Base-by-base conservation (phyloP, 2,888 invertebrate species). In the Alcis repandata region DNA sequence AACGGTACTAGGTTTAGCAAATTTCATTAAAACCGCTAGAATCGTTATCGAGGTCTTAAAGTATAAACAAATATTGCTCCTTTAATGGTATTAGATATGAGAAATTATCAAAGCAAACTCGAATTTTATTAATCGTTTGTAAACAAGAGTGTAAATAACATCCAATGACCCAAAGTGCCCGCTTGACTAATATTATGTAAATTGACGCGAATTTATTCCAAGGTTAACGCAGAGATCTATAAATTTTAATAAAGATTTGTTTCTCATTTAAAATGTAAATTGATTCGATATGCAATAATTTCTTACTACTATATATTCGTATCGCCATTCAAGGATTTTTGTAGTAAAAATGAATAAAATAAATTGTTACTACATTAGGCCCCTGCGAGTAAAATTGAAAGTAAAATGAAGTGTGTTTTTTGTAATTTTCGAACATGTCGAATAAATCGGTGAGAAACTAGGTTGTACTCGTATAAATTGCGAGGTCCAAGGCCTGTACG, bases 161-260 rank as follows among this genome's bases (percentile, higher is more conserved):
- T 27, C 27, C 27, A 19, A 20, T 45, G 17, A 11, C 20, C 13
- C 1, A 15, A 19, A 20, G 13, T 45, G 48, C 2, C 27, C 10
- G 9, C 48, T 48, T 27, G 13, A n/a, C n/a, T 27, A 27, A n/a
- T 53, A 41, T n/a, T 52, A 27, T 49, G 20, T 38, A 10, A 38
- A 51, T 43, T 19, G 19, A 20, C 22, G n/a, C 8, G 9, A 41
- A 49, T 48, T 27, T 41, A 40, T 59, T 15, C 19, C 40, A 59
- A 59, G 45, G 33, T 40, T 56, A 36, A 17, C 19, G 19, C 11
- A 7, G 15, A 11, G 15, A 32, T 20, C 7, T 32, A 54, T 41
- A 15, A 4, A 41, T 41, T 27, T 40, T 9, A 17, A 41, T 7
- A 54, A 17, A 41, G 3, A 11, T 17, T 27, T 32, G 17, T 27